Percentiles rank a stretch among this genome's conserved stretches.
These are phyloP conservation scores for Lepilemur septentrionalis DNA, from an alignment of 2,797 vertebrate genomes.

Conservation along the genomic window DNA sequence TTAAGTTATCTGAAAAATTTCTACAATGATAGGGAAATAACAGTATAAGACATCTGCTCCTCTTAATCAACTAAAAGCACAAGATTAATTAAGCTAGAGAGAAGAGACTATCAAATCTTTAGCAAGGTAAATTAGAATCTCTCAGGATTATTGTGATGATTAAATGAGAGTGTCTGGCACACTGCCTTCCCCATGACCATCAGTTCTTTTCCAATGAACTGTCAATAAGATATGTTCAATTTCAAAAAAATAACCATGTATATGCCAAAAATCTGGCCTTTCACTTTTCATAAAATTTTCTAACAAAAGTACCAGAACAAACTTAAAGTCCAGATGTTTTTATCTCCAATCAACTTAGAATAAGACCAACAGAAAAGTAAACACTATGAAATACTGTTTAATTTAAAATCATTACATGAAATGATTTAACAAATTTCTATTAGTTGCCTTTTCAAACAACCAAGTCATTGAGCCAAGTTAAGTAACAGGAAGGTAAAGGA, in stretches of 20 bases:
- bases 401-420: background rate
- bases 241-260: background rate
- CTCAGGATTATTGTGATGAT: background rate
- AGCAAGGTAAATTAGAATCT: background rate
- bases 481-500: background rate
- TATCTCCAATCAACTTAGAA: background rate
- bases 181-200: background rate
- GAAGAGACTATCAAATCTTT: background rate
- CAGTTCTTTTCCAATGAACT: background rate
- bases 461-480: background rate
- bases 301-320: background rate
- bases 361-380: background rate
- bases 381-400: background rate
- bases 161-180: background rate
- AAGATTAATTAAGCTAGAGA: background rate
- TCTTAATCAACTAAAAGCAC: background rate
- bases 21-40: background rate
- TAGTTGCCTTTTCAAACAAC: background rate
- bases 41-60: background rate
- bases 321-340: background rate
- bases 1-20: background rate
- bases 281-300: background rate
- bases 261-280: background rate
- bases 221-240: background rate
- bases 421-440: background rate